Conservation (phyloP, 2,888 invertebrate species). For the Dryococelus australis region DNA sequence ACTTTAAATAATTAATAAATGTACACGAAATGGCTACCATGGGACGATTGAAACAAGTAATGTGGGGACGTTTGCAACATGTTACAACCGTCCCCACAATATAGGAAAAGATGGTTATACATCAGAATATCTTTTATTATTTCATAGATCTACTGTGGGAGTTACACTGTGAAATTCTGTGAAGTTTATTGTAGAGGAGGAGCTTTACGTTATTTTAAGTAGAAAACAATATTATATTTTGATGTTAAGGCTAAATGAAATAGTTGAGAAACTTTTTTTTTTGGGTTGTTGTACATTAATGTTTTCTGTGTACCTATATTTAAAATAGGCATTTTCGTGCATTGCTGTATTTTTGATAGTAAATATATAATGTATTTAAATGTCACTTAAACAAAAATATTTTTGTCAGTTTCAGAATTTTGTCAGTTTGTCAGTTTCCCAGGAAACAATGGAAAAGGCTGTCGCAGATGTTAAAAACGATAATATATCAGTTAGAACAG, state of each 20-base stretch:
- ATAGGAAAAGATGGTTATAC: background rate
- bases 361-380: background rate
- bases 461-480: background rate
- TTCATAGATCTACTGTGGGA: background rate
- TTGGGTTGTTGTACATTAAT: background rate
- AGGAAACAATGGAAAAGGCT: background rate
- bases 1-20: background rate
- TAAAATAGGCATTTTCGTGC: background rate
- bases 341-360: background rate
- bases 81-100: conserved; percentile 6
- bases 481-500: background rate
- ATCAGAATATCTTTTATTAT: background rate
- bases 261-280: background rate
- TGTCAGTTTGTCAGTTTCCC: background rate
- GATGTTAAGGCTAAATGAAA: too few relatives aligned
- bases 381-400: background rate
- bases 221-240: too few relatives aligned
- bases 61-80: background rate
- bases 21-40: conserved; percentile 6
- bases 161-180: background rate
- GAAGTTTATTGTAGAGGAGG: background rate
- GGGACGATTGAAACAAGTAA: background rate
- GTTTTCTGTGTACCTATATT: background rate
- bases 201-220: too few relatives aligned
- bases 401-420: background rate